Base-by-base conservation (phyloP, 2,888 invertebrate species). In the Julus scandinavius region DNA sequence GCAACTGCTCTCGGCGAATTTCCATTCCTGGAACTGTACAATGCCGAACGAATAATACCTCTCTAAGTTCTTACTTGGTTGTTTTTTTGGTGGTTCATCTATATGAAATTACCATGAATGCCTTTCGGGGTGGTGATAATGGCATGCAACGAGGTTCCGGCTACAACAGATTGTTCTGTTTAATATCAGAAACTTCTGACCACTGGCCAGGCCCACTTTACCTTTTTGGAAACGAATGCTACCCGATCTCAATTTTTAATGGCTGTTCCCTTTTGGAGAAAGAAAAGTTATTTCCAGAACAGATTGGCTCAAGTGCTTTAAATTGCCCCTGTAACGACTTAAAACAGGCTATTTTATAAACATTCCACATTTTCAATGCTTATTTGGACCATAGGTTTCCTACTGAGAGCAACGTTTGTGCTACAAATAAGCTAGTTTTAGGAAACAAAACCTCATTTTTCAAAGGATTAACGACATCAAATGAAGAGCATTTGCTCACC, bases 1-100 rank as follows among this genome's bases (percentile, higher is more conserved):
- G 80, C 80, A 38, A 80, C 80, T 80, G 80, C 80, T 80, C 80
- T 80, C 29, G 80, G 80, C 80, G 38, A 38, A 80, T 80, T 80
- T 80, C n/a, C 29, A 40, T 72, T 72, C 72, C 72, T 72, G 72
- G 72, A 72, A 72, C 72, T 72, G 29, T 29, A 72, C 72, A 72
- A 72, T 72, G 72, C 72, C 72, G 9, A 11, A 29, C 29, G 72
- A 72, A 72, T 72, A 72, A 72, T 72, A 72, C 72, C 72, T 29
- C n/a, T 6, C 15, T 6, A 49, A 63, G n/a, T 17, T 54, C 54
- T 54, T 13, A 54, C 29, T 11, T 13, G 63, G 63, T 72, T 72
- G 7, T n/a, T 72, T 54, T 54, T 54, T 11, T 54, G 17, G 54
- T 13, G 29, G 29, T 11, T 20, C 72, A 72, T 7, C 63, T 63